Evolutionary conservation across 2,113 vertebrate species (phyloP).

Genomic region (Casuarius casuarius): DNA sequence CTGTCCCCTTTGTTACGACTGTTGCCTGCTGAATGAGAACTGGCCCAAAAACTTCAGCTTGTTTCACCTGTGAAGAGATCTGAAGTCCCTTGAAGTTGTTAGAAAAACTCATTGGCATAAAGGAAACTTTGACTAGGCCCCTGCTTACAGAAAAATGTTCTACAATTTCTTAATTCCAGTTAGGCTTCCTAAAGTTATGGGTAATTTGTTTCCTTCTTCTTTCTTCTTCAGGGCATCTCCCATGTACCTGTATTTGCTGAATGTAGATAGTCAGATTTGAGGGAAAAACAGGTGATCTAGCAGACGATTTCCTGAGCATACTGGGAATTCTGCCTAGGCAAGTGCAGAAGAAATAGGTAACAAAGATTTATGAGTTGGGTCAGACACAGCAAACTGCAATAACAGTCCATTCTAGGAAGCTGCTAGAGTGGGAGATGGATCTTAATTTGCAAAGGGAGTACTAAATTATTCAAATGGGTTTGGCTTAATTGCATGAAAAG

Average conservation of each 20-base stretch:
- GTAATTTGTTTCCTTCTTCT: not conserved
- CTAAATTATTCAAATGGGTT: not conserved
- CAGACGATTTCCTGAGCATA: not conserved
- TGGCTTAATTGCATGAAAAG: not conserved
- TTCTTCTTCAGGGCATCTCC: not conserved
- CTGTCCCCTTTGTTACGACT: not conserved
- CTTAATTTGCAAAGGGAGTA: not conserved
- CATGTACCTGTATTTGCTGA: not conserved
- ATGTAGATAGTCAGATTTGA: not conserved
- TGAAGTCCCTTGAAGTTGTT: not conserved
- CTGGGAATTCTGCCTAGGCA: not conserved
- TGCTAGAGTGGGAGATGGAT: not conserved
- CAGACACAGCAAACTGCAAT: not conserved
- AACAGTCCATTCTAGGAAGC: not conserved
- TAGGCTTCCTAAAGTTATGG: not conserved
- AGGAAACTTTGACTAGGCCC: not conserved
- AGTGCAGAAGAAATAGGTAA: not conserved
- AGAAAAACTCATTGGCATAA: not conserved
- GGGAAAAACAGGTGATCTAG: not conserved
- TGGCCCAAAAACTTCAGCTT: not conserved
- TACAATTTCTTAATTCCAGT: not conserved
- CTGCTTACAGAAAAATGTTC: not conserved
- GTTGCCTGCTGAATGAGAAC: not conserved
- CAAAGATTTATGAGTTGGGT: not conserved
- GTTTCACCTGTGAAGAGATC: not conserved